phyloP scores from a whole-genome alignment of 2,888 invertebrate species.

The Platynereis dumerilii region DNA sequence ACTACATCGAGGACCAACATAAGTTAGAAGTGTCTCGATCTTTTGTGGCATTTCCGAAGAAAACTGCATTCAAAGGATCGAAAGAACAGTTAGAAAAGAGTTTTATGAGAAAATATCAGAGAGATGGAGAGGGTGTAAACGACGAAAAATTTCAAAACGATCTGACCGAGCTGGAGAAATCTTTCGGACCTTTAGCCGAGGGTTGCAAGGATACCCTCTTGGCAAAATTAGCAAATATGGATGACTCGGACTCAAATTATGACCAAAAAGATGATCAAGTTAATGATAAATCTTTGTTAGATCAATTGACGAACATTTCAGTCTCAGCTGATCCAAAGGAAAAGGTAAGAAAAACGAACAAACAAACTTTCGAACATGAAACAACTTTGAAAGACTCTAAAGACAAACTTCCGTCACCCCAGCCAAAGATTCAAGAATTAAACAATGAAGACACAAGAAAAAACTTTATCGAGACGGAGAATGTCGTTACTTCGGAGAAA shows the following conservation, averaged over 20 bases:
- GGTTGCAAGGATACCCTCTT: neutral
- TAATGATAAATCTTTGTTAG: neutral
- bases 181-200: constrained; percentile 45
- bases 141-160: constrained; percentile 45
- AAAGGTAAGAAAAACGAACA: no score
- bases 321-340: neutral
- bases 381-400: no score
- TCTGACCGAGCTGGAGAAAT: constrained; percentile 46
- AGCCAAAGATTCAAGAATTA: no score
- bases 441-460: no score
- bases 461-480: no score
- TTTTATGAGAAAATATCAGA: constrained; percentile 40
- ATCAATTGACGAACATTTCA: constrained; percentile 1
- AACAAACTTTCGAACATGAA: no score
- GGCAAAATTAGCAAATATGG: neutral
- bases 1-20: constrained; percentile 51
- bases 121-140: no score
- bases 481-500: no score
- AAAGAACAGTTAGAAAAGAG: constrained; percentile 41
- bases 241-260: neutral
- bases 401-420: no score
- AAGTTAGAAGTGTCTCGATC: constrained; percentile 44
- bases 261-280: no score
- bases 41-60: constrained; percentile 44
- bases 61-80: constrained; percentile 45